Conservation (phyloP, 2,113 vertebrate genomes). For the Amblyopsis rosae region DNA sequence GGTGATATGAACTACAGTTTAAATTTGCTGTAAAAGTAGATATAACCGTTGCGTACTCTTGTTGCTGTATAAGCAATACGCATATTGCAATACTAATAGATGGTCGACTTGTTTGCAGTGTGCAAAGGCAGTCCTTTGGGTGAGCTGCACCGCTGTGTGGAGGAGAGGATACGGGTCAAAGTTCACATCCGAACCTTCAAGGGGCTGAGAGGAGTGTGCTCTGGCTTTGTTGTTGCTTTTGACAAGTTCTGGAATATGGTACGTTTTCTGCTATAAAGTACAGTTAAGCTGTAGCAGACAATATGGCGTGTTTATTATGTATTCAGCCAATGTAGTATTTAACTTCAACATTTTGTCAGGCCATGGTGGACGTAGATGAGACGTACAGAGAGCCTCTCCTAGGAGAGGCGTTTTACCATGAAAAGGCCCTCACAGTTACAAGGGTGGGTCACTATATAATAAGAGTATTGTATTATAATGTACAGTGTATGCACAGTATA, state of each 20-base stretch:
- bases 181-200: conserved; percentile 97
- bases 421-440: conserved; percentile 89
- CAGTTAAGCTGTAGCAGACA: background rate
- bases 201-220: conserved; percentile 93
- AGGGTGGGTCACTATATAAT: conserved; percentile 69
- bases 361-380: conserved; percentile 97
- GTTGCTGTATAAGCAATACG: no score
- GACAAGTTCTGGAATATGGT: conserved; percentile 99
- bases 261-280: conserved; percentile 23
- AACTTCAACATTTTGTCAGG: conserved; percentile 70
- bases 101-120: conserved; percentile 72
- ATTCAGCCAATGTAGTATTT: background rate
- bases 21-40: no score
- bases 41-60: no score
- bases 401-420: conserved; percentile 89
- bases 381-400: conserved; percentile 92
- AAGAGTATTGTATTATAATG: background rate
- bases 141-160: conserved; percentile 88
- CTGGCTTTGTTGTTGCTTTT: conserved; percentile 93
- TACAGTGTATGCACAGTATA: background rate
- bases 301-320: background rate
- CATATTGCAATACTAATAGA: no score
- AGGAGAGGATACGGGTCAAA: conserved; percentile 86
- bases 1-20: no score
- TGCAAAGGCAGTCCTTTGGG: conserved; percentile 91